Conservation (phyloP, 2,113 vertebrate species). For the Arenaria interpres region DNA sequence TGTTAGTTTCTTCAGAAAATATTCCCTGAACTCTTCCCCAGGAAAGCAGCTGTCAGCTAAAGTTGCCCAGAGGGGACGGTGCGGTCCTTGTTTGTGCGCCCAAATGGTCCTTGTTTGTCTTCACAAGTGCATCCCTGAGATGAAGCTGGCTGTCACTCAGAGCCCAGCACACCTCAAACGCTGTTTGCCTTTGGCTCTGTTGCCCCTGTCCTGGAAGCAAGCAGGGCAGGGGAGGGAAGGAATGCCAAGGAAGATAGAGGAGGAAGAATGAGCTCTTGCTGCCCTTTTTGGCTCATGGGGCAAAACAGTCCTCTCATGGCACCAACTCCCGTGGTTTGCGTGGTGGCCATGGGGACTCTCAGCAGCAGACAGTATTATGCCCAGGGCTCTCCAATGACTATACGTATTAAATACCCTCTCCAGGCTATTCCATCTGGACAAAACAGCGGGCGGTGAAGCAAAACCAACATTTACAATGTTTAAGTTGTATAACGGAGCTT, state of each 20-base stretch:
- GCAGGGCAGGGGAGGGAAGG: not conserved
- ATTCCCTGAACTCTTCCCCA: not conserved
- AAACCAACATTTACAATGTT: slow-evolving; percentile 45
- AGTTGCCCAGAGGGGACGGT: not conserved
- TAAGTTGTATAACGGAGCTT: not conserved
- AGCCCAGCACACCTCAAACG: not conserved
- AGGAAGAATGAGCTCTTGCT: not conserved
- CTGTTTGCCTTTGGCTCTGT: not conserved
- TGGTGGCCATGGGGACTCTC: not conserved
- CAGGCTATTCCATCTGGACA: slow-evolving; percentile 22
- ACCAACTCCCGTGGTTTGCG: not conserved
- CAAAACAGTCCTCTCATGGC: not conserved
- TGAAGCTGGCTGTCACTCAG: not conserved
- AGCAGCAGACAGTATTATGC: not conserved
- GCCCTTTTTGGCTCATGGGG: not conserved
- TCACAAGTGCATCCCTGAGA: not conserved
- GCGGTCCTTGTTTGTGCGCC: not conserved
- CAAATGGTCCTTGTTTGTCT: not conserved
- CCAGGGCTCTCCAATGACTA: not conserved
- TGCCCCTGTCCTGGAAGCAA: not conserved
- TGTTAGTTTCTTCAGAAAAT: not conserved
- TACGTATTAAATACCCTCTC: not conserved
- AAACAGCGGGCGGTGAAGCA: slow-evolving; percentile 40
- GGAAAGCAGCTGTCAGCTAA: not conserved
- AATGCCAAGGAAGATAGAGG: not conserved